phyloP scores from a whole-genome alignment of 2,888 invertebrate species.

The Athalia cordata region DNA sequence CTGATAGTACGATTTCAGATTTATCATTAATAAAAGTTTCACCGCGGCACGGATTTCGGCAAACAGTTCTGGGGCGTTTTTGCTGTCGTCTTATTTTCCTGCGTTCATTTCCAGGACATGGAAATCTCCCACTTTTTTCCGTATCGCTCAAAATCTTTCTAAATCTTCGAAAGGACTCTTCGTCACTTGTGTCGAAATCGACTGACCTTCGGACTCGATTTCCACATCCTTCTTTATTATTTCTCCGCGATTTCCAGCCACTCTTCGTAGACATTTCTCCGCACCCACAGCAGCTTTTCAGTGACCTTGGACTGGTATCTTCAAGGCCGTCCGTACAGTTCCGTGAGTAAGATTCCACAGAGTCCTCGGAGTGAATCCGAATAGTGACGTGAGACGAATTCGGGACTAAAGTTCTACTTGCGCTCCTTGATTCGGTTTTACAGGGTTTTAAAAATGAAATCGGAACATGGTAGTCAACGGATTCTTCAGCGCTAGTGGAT shows the following conservation, averaged over 20 bases:
- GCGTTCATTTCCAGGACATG: no score
- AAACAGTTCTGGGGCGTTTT: no score
- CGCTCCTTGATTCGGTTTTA: not conserved
- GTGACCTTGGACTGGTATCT: not conserved
- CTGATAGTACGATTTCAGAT: constrained; percentile 1
- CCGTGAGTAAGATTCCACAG: not conserved
- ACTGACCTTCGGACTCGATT: not conserved
- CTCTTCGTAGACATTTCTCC: not conserved
- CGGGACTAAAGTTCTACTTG: constrained; percentile 16
- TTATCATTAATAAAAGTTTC: no score
- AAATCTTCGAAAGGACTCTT: not conserved
- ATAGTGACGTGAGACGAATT: constrained; percentile 23
- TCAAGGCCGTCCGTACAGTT: not conserved
- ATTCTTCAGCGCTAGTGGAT: constrained; percentile 22
- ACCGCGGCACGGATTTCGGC: no score
- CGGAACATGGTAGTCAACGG: constrained; percentile 25
- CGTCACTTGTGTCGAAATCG: not conserved
- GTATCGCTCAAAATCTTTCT: no score
- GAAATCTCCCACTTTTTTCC: no score
- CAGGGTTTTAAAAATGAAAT: not conserved
- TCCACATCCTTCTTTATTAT: no score
- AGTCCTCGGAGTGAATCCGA: constrained; percentile 15
- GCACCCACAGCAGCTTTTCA: constrained; percentile 2
- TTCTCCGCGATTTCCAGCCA: not conserved
- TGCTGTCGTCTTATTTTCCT: no score